Conservation (phyloP, 2,797 vertebrate species). For the Silurus lanzhouensis region DNA sequence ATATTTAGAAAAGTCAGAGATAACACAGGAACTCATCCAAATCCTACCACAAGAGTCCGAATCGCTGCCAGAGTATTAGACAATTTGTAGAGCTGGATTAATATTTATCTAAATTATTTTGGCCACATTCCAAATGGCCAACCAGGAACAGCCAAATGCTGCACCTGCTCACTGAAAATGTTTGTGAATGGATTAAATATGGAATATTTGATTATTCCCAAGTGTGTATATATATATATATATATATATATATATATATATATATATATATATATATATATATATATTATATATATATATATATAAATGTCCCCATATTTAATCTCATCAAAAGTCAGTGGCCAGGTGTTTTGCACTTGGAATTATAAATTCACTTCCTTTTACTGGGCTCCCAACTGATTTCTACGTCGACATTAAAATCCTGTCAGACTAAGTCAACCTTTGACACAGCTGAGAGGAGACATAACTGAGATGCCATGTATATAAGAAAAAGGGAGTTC, state of each 20-base stretch:
- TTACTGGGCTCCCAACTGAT: slow-evolving; percentile 55
- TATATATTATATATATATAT: too few relatives aligned
- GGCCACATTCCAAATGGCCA: slow-evolving; percentile 37
- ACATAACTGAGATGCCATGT: slow-evolving; percentile 57
- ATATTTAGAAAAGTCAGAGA: slow-evolving; percentile 60
- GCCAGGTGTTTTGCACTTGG: slow-evolving; percentile 69
- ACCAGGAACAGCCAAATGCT: slow-evolving; percentile 18
- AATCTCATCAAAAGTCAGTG: slow-evolving; percentile 57
- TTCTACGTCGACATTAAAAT: slow-evolving; percentile 56
- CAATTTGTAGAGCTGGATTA: slow-evolving; percentile 50
- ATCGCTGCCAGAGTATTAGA: slow-evolving; percentile 25
- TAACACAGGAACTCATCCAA: slow-evolving; percentile 54
- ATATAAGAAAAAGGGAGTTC: slow-evolving; percentile 55
- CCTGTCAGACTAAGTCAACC: slow-evolving; percentile 60
- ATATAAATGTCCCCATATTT: too few relatives aligned
- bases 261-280: too few relatives aligned
- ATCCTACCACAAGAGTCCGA: slow-evolving; percentile 2
- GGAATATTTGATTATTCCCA: slow-evolving; percentile 13
- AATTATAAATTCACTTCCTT: slow-evolving; percentile 72
- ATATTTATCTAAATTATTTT: slow-evolving; percentile 51
- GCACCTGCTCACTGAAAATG: slow-evolving; percentile 32
- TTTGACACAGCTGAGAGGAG: slow-evolving; percentile 42
- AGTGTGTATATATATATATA: too few relatives aligned
- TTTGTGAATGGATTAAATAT: slow-evolving; percentile 26
- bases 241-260: too few relatives aligned